Base-by-base conservation (phyloP, 2,797 vertebrate species). In the Coregonus sp. region DNA sequence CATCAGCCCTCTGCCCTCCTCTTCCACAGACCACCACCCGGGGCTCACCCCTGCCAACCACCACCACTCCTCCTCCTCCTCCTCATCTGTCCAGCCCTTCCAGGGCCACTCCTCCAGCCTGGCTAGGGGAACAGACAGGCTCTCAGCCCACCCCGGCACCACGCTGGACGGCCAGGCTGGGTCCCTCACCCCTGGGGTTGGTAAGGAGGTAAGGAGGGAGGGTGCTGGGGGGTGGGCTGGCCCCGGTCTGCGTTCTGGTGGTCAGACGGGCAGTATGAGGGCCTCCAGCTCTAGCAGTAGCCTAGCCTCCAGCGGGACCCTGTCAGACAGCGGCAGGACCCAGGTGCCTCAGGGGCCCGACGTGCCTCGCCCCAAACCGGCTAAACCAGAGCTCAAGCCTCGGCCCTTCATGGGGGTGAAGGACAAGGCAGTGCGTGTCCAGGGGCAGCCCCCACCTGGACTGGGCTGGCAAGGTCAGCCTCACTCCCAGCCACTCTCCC, bases 321-420 rank as follows among this genome's bases (percentile, higher is more conserved):
- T 96, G 66, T 93, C 96, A 0, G 96, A 98, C 0, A 88, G 92
- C 0, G 85, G 80, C 91, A 89, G 72, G 75, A 80, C n/a, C 61
- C 78, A 0, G 90, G 0, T 91, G 91, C 70, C 81, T 79, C 9
- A 73, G 91, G 72, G 86, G 86, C 70, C 92, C 90, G 85, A 91
- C 91, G 0, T 88, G 92, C 0, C 92, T 91, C 86, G 91, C 91
- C 86, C 89, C 7, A 92, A 92, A 70, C 86, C 90, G 0, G 98
- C 88, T 5, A 92, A 92, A 70, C 86, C 90, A 0, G 98, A 99
- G 74, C 92, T 96, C 59, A 96, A 98, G 77, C 95, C 96, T 0
- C 96, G 98, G 63, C 98, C 98, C 0, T 99, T 99, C 66, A 99
- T 99, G 98, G 98, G 98, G 4, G 94, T 99, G 84, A 99, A 90